These are phyloP conservation scores for Odontophorus gujanensis DNA, from an alignment of 2,113 vertebrate species.

Conservation along the genomic window DNA sequence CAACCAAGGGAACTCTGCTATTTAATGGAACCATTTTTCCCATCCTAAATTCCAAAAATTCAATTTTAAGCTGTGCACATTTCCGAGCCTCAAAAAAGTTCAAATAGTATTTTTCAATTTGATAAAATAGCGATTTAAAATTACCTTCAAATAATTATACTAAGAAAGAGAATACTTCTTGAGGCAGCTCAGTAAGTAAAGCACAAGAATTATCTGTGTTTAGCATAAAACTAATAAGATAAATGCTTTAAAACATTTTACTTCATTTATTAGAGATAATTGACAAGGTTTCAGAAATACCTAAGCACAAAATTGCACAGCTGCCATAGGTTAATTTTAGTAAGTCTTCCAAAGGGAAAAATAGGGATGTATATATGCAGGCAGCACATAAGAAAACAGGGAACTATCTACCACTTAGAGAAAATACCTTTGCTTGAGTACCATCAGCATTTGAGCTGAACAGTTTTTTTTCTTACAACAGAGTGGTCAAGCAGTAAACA, in stretches of 20 bases:
- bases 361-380: fast-evolving
- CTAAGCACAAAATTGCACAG: neutral
- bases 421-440: neutral
- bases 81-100: neutral
- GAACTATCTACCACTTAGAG: neutral
- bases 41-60: neutral
- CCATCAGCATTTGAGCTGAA: neutral
- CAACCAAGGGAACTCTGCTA: neutral
- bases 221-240: neutral
- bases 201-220: neutral
- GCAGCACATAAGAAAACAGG: neutral
- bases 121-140: neutral
- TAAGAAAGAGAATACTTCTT: neutral
- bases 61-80: neutral
- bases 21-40: neutral
- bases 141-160: neutral
- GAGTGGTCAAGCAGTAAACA: neutral
- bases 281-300: neutral
- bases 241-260: neutral
- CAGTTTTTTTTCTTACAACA: neutral
- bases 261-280: neutral
- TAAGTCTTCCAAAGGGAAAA: neutral
- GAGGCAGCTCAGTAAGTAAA: neutral
- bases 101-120: neutral
- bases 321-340: neutral